Conservation (phyloP, 2,888 invertebrate species). For the Agrochola circellaris region DNA sequence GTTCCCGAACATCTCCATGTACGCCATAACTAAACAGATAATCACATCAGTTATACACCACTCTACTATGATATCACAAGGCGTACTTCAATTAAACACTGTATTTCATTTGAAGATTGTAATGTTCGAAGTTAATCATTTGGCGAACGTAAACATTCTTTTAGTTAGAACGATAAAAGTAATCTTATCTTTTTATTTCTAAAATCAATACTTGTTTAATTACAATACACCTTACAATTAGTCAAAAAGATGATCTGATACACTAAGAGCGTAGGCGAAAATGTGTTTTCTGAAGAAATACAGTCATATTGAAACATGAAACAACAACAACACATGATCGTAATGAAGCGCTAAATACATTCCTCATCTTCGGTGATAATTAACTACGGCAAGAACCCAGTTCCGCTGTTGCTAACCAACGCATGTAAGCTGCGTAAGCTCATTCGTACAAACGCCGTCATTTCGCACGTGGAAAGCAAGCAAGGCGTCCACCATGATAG, state of each 20-base stretch:
- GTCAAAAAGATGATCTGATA: conserved; percentile 65
- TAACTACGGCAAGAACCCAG: conserved; percentile 75
- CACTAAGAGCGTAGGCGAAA: conserved; percentile 71
- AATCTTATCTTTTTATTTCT: conserved; percentile 6
- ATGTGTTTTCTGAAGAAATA: conserved; percentile 69
- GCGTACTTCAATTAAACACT: conserved; percentile 59
- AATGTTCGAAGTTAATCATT: background rate
- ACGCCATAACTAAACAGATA: conserved; percentile 95
- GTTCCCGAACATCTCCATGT: conserved; percentile 98
- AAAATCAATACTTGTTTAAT: conserved; percentile 48
- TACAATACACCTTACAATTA: conserved; percentile 70
- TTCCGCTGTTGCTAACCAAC: conserved; percentile 78
- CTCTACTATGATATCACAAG: conserved; percentile 17
- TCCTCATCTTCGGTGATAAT: conserved; percentile 82
- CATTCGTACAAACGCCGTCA: conserved; percentile 59
- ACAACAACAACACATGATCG: conserved; percentile 79
- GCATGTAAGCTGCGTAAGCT: conserved; percentile 77
- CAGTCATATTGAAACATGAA: conserved; percentile 75
- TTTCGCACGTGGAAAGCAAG: conserved; percentile 71
- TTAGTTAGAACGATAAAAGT: conserved; percentile 13
- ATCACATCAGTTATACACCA: conserved; percentile 10
- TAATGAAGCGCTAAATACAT: conserved; percentile 85
- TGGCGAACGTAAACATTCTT: conserved; percentile 2
- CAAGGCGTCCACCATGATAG: conserved; percentile 67
- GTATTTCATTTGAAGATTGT: conserved; percentile 14